Evolutionary conservation across 2,888 invertebrate genomes (phyloP).

Genomic region (Tricholauxania praeusta): DNA sequence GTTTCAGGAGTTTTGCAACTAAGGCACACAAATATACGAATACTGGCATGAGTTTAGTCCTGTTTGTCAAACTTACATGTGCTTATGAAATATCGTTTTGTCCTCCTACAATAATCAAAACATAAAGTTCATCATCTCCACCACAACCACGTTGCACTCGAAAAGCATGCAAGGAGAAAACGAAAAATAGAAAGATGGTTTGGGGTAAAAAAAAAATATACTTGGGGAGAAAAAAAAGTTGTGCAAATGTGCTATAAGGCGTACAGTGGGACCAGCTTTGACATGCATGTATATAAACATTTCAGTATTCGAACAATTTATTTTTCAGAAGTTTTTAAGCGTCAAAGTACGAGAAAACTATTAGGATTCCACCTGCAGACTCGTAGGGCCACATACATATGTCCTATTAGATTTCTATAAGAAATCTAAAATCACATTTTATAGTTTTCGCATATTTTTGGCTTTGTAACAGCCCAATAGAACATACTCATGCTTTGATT

Average conservation of each 20-base stretch:
- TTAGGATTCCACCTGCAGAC: too few relatives aligned
- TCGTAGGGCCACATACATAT: too few relatives aligned
- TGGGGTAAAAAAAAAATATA: neutral
- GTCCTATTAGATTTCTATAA: too few relatives aligned
- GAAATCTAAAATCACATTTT: too few relatives aligned
- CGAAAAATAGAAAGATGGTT: neutral
- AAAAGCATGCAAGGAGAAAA: neutral
- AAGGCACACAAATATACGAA: conserved; percentile 6
- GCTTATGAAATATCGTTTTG: conserved; percentile 39
- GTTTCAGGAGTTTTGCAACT: conserved; percentile 6
- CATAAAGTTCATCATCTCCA: conserved; percentile 28
- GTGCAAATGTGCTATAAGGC: neutral
- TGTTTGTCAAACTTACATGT: conserved; percentile 11
- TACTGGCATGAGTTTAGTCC: neutral
- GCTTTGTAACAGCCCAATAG: too few relatives aligned
- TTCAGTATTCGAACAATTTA: too few relatives aligned
- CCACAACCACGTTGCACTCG: neutral
- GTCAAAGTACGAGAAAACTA: too few relatives aligned
- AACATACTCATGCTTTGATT: too few relatives aligned
- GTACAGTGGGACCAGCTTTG: neutral
- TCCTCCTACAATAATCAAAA: conserved; percentile 41
- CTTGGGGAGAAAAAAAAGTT: neutral
- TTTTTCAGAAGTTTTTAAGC: too few relatives aligned
- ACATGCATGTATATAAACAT: neutral
- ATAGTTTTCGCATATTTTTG: too few relatives aligned